phyloP scores from a whole-genome alignment of 2,797 vertebrate genomes.

The Pseudomugil tenellus region DNA sequence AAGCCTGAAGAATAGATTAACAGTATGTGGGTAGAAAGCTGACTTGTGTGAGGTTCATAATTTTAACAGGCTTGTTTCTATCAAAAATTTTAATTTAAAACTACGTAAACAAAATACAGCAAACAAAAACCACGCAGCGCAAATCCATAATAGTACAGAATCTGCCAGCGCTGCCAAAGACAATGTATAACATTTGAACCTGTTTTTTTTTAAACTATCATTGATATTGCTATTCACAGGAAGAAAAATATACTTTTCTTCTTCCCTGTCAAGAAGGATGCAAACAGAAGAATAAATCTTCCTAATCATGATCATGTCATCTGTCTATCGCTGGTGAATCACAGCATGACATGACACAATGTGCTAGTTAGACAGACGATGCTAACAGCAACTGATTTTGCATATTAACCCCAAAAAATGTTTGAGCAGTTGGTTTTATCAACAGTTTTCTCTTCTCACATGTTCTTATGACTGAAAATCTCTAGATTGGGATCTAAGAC shows the following conservation, averaged over 20 bases:
- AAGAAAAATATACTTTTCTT: background rate
- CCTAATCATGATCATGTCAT: background rate
- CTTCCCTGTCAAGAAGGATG: background rate
- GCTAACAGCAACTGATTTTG: background rate
- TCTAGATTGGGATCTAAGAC: background rate
- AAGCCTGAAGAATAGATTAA: conserved; percentile 38
- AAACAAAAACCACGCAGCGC: background rate
- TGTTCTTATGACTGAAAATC: background rate
- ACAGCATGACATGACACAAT: background rate
- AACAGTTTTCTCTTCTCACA: background rate
- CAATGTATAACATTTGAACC: too few species aligned
- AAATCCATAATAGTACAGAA: background rate
- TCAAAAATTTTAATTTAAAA: background rate
- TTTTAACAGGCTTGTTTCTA: too few species aligned
- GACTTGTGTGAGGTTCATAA: background rate
- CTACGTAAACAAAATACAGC: background rate
- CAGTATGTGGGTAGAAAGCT: background rate
- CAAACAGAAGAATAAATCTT: background rate
- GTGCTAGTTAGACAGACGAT: background rate
- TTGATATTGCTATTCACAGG: background rate
- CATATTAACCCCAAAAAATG: background rate
- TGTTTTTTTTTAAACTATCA: background rate
- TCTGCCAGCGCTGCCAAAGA: background rate
- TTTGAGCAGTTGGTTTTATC: background rate
- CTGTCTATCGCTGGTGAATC: background rate